phyloP scores from a whole-genome alignment of 2,113 vertebrate species.

The Chionomys nivalis region DNA sequence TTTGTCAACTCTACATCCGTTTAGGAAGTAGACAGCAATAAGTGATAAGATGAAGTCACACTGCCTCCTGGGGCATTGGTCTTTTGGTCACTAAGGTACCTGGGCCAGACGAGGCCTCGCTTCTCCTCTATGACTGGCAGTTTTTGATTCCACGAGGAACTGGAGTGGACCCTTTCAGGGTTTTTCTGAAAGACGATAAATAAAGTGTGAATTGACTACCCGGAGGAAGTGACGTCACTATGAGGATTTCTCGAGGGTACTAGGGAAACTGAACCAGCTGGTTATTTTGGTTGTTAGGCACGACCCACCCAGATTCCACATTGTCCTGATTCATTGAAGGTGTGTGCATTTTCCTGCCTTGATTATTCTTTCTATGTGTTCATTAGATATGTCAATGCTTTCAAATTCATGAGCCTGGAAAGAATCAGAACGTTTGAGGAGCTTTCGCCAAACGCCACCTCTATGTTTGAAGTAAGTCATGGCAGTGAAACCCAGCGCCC shows the following conservation, averaged over 20 bases:
- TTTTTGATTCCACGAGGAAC: neutral
- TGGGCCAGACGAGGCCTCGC: neutral
- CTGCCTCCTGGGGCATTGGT: neutral
- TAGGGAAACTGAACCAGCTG: neutral
- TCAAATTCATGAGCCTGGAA: slow-evolving; percentile 82
- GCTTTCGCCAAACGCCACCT: slow-evolving; percentile 80
- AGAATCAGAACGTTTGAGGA: slow-evolving; percentile 86
- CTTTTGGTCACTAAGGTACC: neutral
- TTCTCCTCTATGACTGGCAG: neutral
- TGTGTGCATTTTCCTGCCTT: slow-evolving; percentile 20
- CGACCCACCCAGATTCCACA: fast-evolving
- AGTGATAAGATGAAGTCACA: neutral
- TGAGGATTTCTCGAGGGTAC: neutral
- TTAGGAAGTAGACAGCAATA: neutral
- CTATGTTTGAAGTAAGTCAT: slow-evolving; percentile 84
- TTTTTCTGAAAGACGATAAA: neutral
- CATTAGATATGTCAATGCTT: slow-evolving; percentile 86
- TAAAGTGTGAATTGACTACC: neutral
- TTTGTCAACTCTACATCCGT: neutral
- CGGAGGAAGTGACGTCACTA: too few relatives aligned
- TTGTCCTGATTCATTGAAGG: neutral
- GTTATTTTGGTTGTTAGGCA: neutral
- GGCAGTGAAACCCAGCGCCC: too few relatives aligned
- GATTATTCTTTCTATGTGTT: slow-evolving; percentile 61
- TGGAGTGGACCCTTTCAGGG: neutral